These are phyloP conservation scores for Nemopilema nomurai DNA, from an alignment of 30 jellyfish, hydroid and myxozoan genomes.

Conservation along the genomic window DNA sequence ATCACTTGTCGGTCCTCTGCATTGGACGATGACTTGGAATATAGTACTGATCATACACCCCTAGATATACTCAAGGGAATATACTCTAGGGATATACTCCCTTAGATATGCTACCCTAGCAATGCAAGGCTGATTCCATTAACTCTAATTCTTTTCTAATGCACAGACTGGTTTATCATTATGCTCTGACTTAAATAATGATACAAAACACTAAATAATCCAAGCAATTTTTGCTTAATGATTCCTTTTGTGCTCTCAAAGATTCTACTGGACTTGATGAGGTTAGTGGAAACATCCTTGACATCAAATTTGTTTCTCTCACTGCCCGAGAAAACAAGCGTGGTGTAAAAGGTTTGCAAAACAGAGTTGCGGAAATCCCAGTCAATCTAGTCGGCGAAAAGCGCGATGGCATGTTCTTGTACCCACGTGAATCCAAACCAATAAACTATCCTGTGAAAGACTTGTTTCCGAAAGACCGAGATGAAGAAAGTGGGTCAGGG, in stretches of 20 bases:
- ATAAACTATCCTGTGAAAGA: constrained; percentile 54
- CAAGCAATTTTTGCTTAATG: background rate
- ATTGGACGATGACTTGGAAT: too few relatives aligned
- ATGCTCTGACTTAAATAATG: too few relatives aligned
- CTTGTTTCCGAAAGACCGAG: constrained; percentile 51
- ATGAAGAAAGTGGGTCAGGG: constrained; percentile 53
- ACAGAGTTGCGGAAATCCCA: background rate
- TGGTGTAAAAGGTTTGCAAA: background rate
- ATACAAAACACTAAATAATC: too few relatives aligned
- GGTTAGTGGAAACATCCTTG: constrained; percentile 25
- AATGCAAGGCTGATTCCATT: too few relatives aligned
- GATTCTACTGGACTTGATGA: constrained; percentile 5
- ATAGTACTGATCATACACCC: too few relatives aligned
- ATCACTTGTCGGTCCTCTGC: too few relatives aligned
- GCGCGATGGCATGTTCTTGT: constrained; percentile 17
- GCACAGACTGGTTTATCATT: too few relatives aligned
- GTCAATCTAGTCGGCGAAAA: constrained; percentile 13
- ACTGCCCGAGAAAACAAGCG: constrained; percentile 9
- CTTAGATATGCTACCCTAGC: too few relatives aligned
- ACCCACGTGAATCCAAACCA: constrained; percentile 26
- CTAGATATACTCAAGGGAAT: too few relatives aligned
- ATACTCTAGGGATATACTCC: too few relatives aligned
- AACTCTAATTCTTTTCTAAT: too few relatives aligned
- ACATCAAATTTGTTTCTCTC: constrained; percentile 34
- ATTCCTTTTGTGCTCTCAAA: background rate